These are phyloP conservation scores for Calephelis virginiensis DNA, from an alignment of 1,140 invertebrate genomes.

Conservation along the genomic window DNA sequence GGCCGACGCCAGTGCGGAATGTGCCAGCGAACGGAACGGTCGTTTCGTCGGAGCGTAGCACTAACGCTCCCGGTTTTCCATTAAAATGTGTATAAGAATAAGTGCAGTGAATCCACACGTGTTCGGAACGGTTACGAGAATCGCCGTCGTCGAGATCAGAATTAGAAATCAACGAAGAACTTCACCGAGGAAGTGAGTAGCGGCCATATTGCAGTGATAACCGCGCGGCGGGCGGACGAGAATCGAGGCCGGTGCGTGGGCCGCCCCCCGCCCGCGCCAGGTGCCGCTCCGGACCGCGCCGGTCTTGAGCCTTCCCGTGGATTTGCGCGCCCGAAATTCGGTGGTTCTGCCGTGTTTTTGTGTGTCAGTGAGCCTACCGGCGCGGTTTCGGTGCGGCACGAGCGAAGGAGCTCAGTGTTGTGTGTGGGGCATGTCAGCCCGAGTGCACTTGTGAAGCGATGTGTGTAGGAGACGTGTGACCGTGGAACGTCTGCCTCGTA, in stretches of 20 bases:
- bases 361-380: constrained; percentile 63
- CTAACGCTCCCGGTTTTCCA: constrained; percentile 75
- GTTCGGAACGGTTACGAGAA: constrained; percentile 74
- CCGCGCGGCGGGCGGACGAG: constrained; percentile 76
- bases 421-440: constrained; percentile 62
- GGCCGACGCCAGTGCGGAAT: constrained; percentile 76
- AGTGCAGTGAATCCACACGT: constrained; percentile 79
- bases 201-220: constrained; percentile 78
- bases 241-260: constrained; percentile 78
- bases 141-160: constrained; percentile 74
- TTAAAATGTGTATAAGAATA: constrained; percentile 79
- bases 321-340: constrained; percentile 73
- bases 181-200: constrained; percentile 78
- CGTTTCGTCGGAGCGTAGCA: constrained; percentile 79
- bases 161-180: constrained; percentile 78
- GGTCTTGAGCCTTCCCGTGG: constrained; percentile 73
- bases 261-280: constrained; percentile 75
- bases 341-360: constrained; percentile 66
- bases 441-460: constrained; percentile 70
- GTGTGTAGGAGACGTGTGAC: constrained; percentile 69
- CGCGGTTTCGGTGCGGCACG: constrained; percentile 59
- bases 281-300: constrained; percentile 73
- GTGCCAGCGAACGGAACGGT: constrained; percentile 82
- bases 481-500: constrained; percentile 67
- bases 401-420: constrained; percentile 53